phyloP scores from a whole-genome alignment of 92 coral and sea anemone genomes.

The Paragorgia papillata region DNA sequence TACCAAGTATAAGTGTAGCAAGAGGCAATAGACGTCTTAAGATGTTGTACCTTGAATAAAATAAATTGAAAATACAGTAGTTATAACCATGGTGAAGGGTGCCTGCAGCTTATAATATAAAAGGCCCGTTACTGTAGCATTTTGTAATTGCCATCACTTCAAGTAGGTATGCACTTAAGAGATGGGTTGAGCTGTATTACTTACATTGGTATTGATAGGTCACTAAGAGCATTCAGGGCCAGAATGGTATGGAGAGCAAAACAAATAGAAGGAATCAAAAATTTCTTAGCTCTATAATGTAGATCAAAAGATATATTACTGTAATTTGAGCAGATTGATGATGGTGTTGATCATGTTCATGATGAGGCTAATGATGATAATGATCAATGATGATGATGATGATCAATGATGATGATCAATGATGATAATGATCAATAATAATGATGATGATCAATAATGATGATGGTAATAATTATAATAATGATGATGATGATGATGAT shows the following conservation, averaged over 20 bases:
- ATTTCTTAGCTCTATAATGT: conserved; percentile 63
- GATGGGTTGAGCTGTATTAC: too few species aligned
- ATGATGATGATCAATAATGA: too few species aligned
- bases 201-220: conserved; percentile 81
- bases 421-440: too few species aligned
- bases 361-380: too few species aligned
- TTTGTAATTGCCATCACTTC: too few species aligned
- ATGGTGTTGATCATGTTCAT: too few species aligned
- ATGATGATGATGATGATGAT: too few species aligned
- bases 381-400: too few species aligned
- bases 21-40: conserved; percentile 79
- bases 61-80: neutral
- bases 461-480: too few species aligned
- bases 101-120: neutral
- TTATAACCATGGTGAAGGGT: neutral
- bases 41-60: conserved; percentile 71
- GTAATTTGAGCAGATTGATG: neutral
- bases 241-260: conserved; percentile 82
- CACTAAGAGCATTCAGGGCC: conserved; percentile 74
- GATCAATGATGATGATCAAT: too few species aligned
- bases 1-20: conserved; percentile 69
- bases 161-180: too few species aligned
- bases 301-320: conserved; percentile 1
- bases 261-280: conserved; percentile 75
- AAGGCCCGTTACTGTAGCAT: too few species aligned